These are phyloP conservation scores for Micropterix aruncella DNA, from an alignment of 2,888 invertebrate species.

Conservation along the genomic window DNA sequence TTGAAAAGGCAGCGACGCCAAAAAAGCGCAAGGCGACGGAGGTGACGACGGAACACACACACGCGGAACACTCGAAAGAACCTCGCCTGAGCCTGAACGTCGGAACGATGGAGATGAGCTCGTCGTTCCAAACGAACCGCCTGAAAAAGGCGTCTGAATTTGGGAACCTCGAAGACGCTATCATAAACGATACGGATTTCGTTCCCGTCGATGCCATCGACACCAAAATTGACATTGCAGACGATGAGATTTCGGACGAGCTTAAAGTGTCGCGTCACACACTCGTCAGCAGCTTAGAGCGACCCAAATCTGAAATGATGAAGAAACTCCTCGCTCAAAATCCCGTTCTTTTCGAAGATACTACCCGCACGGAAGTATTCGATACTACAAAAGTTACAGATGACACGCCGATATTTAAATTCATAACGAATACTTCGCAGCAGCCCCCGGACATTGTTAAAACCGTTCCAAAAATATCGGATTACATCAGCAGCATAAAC, in stretches of 20 bases:
- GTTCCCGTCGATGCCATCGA: slow-evolving; percentile 17
- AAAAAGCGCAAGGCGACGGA: slow-evolving; percentile 55
- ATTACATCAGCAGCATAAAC: slow-evolving; percentile 34
- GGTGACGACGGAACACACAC: slow-evolving; percentile 27
- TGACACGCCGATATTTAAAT: not conserved
- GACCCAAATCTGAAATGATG: slow-evolving; percentile 46
- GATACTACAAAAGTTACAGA: not conserved
- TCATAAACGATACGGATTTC: slow-evolving; percentile 31
- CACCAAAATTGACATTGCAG: slow-evolving; percentile 30
- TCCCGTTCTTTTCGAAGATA: slow-evolving; percentile 20
- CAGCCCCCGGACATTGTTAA: too few species aligned
- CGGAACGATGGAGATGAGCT: slow-evolving; percentile 43
- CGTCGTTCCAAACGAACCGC: slow-evolving; percentile 50
- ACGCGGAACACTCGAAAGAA: slow-evolving; percentile 36
- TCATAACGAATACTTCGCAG: slow-evolving; percentile 4
- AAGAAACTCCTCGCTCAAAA: slow-evolving; percentile 40
- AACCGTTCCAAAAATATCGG: slow-evolving; percentile 17
- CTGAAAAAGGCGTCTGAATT: slow-evolving; percentile 63
- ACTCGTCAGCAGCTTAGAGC: slow-evolving; percentile 43
- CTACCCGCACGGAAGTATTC: not conserved
- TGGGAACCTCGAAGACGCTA: slow-evolving; percentile 64
- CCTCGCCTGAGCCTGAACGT: slow-evolving; percentile 39
- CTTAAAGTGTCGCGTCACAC: slow-evolving; percentile 47
- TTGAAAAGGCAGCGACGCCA: slow-evolving; percentile 30
- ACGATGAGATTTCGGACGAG: slow-evolving; percentile 48